Base-by-base conservation (phyloP, 2,888 invertebrate species). In the Diadromus collaris region DNA sequence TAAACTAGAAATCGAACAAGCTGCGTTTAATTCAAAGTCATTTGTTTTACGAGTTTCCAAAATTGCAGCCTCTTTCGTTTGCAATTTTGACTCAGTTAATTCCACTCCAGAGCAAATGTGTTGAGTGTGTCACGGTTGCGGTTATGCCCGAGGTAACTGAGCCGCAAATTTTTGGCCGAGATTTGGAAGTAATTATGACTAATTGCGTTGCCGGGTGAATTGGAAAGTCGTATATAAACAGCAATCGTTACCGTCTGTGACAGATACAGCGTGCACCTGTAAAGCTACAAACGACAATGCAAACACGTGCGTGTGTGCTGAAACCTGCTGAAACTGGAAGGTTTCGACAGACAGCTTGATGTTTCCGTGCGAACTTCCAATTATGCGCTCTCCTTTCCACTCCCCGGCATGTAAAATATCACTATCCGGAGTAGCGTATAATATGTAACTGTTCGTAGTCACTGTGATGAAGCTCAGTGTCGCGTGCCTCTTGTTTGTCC, bases 401-500 rank as follows among this genome's bases (percentile, higher is more conserved):
- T 48, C 10, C 48, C 21, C 10, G 48, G 21, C 9, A 48, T 19
- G 21, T 48, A 48, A 48, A 48, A 48, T 48, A 48, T 21, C 48
- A 48, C 21, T 48, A 21, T 48, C 21, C 21, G 48, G 21, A 48
- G 48, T 6, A 48, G 48, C 48, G 7, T 48, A 48, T 48, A 48
- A 48, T 21, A 5, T 48, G 9, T 48, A 21, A 48, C 48, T 19
- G 48, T 54, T 54, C 13, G 54, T 24, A 54, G 54, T 27, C 13
- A 27, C 24, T 27, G 54, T 29, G 21, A 38, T 32, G 19, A 54
- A 54, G 54, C 19, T 41, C 32, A 41, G 27, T 68, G 41, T 56
- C 67, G 41, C 41, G 19, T 68, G 54, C 41, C n/a, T 27, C 32
- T 54, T 67, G 67, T 54, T 27, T 56, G 27, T 68, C 38, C 9